A percentile compares a stretch with the other conserved stretches of the same genome.
phyloP scores from a whole-genome alignment of 2,888 invertebrate species.

The Cremastobaeus sp. region DNA sequence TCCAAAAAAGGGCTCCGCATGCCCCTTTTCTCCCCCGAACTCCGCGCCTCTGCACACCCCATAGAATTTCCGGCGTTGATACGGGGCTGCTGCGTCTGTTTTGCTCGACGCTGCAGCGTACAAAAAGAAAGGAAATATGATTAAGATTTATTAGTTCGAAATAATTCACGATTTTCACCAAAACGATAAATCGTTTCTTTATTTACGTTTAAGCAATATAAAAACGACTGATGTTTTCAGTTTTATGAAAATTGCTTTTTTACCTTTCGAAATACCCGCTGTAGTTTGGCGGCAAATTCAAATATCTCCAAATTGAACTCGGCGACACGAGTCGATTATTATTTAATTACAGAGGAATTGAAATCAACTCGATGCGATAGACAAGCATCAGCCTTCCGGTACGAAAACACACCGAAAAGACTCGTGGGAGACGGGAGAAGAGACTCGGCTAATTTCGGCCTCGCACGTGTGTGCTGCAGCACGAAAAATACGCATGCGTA shows the following conservation, averaged over 20 bases:
- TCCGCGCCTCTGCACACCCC: constrained; percentile 27
- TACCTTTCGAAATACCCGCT: too few relatives aligned
- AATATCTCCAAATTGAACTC: too few relatives aligned
- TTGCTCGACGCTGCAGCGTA: constrained; percentile 29
- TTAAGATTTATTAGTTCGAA: constrained; percentile 26
- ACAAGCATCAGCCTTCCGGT: constrained; percentile 19
- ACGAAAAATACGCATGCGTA: too few relatives aligned
- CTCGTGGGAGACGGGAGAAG: constrained; percentile 46
- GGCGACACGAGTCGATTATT: too few relatives aligned
- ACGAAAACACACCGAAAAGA: constrained; percentile 33
- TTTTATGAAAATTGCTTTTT: too few relatives aligned
- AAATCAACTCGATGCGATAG: constrained; percentile 24
- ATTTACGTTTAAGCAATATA: too few relatives aligned
- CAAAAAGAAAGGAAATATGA: constrained; percentile 31
- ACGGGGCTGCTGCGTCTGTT: constrained; percentile 58
- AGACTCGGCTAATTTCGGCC: constrained; percentile 71
- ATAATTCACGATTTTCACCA: not conserved
- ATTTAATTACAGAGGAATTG: too few relatives aligned
- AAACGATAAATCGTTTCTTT: not conserved
- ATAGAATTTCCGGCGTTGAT: constrained; percentile 63
- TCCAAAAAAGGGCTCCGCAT: constrained; percentile 48
- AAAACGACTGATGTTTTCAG: not conserved
- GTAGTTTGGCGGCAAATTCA: too few relatives aligned
- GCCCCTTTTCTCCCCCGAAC: constrained; percentile 7
- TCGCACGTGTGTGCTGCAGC: constrained; percentile 73